A percentile compares a stretch with the other conserved stretches of the same genome.
phyloP scores from a whole-genome alignment of 2,888 invertebrate species.

The Listrodromus nycthemerus region DNA sequence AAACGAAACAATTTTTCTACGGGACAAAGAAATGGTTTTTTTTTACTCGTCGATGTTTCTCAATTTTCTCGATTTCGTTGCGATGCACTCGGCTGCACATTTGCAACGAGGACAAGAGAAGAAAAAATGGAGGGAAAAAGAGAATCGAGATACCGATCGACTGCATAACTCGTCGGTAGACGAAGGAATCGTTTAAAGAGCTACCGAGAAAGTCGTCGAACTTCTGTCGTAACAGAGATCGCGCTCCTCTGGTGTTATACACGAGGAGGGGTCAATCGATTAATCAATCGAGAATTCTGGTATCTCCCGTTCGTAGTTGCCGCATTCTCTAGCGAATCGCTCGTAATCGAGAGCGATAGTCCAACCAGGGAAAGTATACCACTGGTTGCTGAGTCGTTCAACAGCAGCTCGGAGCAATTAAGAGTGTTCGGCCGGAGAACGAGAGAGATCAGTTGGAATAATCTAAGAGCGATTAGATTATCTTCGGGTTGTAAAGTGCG shows the following conservation, averaged over 20 bases:
- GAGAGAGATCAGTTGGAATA: constrained; percentile 47
- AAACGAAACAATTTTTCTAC: too few species aligned
- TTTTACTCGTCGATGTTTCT: constrained; percentile 26
- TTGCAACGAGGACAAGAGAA: constrained; percentile 15
- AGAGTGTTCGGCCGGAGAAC: not conserved
- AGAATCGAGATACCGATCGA: not conserved
- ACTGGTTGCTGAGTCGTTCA: constrained; percentile 19
- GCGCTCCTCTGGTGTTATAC: not conserved
- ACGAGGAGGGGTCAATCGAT: constrained; percentile 64
- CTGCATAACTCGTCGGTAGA: constrained; percentile 9
- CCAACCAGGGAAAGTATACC: constrained; percentile 55
- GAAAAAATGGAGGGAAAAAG: not conserved
- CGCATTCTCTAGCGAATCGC: constrained; percentile 58
- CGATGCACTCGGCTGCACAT: constrained; percentile 19
- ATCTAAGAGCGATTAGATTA: constrained; percentile 61
- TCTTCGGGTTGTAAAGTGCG: constrained; percentile 23
- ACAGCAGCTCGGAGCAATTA: constrained; percentile 40
- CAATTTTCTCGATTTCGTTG: constrained; percentile 31
- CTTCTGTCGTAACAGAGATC: constrained; percentile 51
- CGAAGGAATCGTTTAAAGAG: constrained; percentile 26
- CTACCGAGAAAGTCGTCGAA: constrained; percentile 64
- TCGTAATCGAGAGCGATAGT: constrained; percentile 55
- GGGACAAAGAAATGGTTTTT: not conserved
- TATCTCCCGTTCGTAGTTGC: constrained; percentile 43
- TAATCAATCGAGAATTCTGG: constrained; percentile 62